Base-by-base conservation (phyloP, 2,888 invertebrate species). In the Drosophila flavopinicola region DNA sequence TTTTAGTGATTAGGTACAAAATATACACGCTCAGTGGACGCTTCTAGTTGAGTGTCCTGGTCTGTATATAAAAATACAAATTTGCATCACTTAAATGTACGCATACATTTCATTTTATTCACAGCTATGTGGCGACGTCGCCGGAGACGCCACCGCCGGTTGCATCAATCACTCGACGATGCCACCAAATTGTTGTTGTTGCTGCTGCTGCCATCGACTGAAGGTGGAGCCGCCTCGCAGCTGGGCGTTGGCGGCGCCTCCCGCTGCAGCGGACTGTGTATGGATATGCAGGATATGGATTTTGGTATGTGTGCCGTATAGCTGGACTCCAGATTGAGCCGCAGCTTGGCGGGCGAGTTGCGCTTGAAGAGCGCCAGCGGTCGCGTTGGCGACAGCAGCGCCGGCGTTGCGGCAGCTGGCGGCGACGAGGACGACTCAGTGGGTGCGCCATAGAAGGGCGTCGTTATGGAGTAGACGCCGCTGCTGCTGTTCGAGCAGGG, bases 221-320 rank as follows among this genome's bases (percentile, higher is more conserved):
- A 54, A 49, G 80, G 54, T 0, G 83, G 77, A 17, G 83, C 67
- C 23, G 83, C 67, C 27, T 77, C 72, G 30, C 44, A 44, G 20
- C 30, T 65, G 41, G 80, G 85, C 56, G 88, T 86, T 47, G 79
- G 52, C 0, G 85, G 79, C 23, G 85, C 67, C 24, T 75, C 70
- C 9, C 70, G 67, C 51, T 60, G 72, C 49, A 75, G 48, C 32
- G 78, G 73, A 66, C 76, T 82, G 56, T 80, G 85, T 74, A 89
- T 88, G 45, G 90, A 84, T 78, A 89, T 85, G 80, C 88, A 89
- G 77, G 88, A 88, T 64, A 87, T 72, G 37, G 89, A 89, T 73
- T 88, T 89, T 67, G 89, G 88, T 75, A 88, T 87, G 48, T 75
- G 65, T 32, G 61, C 79, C 57, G 84, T 75, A 61, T 85, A 88